Base-by-base conservation (phyloP, 1,140 invertebrate genomes). In the Lordiphosa stackelbergi region DNA sequence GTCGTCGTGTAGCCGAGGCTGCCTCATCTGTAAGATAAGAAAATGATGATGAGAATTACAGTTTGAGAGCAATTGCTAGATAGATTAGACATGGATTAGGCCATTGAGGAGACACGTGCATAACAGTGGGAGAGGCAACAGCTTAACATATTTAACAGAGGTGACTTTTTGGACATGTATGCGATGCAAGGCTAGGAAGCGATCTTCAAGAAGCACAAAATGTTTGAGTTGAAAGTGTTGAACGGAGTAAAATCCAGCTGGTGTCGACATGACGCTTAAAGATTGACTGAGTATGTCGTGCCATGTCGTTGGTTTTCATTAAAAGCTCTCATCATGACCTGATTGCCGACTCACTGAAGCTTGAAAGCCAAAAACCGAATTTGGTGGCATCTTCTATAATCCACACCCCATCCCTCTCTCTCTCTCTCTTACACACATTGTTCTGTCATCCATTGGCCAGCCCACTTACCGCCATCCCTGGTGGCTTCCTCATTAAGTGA, bases 401-500 rank as follows among this genome's bases (percentile, higher is more conserved):
- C 34, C 16, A 19, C 13, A 13, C 13, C 9, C 16, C 16, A 13
- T 22, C 9, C 16, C 16, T 10, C 6, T 12, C n/a, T 19, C 19
- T 19, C 19, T 19, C 19, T 19, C 5, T n/a, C 19, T 19, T 19
- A 19, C 19, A 28, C 13, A 35, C 16, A 22, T 9, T 52, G 28
- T 10, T 40, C 53, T 48, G 47, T 65, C 45, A 5, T 9, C 35
- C 35, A 28, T 35, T 31, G 49, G 7, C 28, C 60, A 36, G 24
- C 31, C 59, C 55, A 86, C 85, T 86, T 85, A 86, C 69, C 73
- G 84, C 87, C 85, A 72, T 88, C 85, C 59, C 73, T 69, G 54
- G 88, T 87, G 58, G 89, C 88, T 78, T 90, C 88, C 85, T 92
- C 91, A 52, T 90, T 91, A 42, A 89, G 73, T 8, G 90, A 89